A percentile compares a stretch with the other conserved stretches of the same genome.
These are phyloP conservation scores for Nyctereutes procyonoides DNA, from an alignment of 2,113 vertebrate genomes.

Conservation along the genomic window DNA sequence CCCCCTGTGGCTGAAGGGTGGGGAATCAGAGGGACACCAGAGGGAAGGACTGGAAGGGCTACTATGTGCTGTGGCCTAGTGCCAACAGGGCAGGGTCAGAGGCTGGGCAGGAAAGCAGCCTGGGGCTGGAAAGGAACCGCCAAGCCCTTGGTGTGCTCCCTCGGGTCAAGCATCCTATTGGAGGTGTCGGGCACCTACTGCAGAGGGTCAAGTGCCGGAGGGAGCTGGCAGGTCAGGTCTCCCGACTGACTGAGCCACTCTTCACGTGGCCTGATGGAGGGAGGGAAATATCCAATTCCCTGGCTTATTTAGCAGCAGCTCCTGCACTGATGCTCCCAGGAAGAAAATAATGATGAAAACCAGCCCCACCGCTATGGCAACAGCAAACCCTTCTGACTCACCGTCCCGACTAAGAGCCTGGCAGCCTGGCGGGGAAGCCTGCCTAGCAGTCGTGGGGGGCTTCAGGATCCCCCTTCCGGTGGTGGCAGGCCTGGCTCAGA, in stretches of 20 bases:
- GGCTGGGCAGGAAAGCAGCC: not conserved
- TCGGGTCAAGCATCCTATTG: not conserved
- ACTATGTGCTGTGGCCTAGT: not conserved
- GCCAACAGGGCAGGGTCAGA: not conserved
- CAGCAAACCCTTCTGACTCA: constrained; percentile 73
- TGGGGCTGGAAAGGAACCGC: not conserved
- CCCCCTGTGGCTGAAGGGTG: not conserved
- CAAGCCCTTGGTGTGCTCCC: fast-evolving
- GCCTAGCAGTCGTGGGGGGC: constrained; percentile 80
- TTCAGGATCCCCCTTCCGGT: not conserved
- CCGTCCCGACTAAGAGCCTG: constrained; percentile 67
- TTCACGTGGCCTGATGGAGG: constrained; percentile 52
- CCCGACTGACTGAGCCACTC: not conserved
- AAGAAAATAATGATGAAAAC: constrained; percentile 82
- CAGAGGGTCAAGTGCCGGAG: constrained; percentile 10
- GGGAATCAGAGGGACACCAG: not conserved
- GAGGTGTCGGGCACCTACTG: constrained; percentile 59
- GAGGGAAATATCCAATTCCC: constrained; percentile 65
- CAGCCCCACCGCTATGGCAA: constrained; percentile 84
- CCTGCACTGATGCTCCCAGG: constrained; percentile 71
- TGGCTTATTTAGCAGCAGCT: constrained; percentile 77
- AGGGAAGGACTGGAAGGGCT: not conserved
- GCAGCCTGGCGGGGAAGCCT: constrained; percentile 76
- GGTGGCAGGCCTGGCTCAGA: not conserved
- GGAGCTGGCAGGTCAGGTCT: not conserved